These are phyloP conservation scores for Ictalurus punctatus DNA, from an alignment of 2,113 vertebrate genomes.

Conservation along the genomic window DNA sequence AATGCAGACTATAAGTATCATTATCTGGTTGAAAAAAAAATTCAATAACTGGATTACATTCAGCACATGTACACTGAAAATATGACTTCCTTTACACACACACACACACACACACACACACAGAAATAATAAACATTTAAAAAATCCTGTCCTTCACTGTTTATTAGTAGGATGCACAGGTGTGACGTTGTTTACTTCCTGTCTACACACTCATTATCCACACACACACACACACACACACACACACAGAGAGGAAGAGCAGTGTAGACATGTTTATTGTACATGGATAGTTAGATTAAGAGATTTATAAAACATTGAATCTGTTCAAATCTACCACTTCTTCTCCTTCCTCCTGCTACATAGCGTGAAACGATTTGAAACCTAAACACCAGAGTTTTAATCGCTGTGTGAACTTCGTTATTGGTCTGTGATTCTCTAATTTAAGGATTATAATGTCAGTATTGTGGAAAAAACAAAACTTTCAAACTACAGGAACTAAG, in stretches of 20 bases:
- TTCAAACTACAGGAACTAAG: conserved; percentile 3
- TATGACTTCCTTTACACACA: too few species aligned
- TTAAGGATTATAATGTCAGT: background rate
- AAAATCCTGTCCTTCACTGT: background rate
- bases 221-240: conserved; percentile 5
- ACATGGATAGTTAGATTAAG: conserved; percentile 54
- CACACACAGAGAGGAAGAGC: conserved; percentile 47
- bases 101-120: too few species aligned
- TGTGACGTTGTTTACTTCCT: background rate
- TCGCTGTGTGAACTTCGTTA: background rate
- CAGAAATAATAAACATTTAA: too few species aligned
- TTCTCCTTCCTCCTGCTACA: too few species aligned
- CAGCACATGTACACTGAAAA: too few species aligned
- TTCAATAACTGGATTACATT: too few species aligned
- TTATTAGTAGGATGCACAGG: background rate
- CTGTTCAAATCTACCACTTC: background rate
- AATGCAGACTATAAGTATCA: background rate
- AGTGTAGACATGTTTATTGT: conserved; percentile 29
- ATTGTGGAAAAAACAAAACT: background rate
- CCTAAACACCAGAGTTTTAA: background rate
- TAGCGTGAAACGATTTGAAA: background rate
- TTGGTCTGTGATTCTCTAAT: background rate
- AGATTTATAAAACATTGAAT: background rate
- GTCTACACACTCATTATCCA: background rate
- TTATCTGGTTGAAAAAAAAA: too few species aligned